phyloP scores from a whole-genome alignment of 2,888 invertebrate species.

The Lithophane semibrunnea region DNA sequence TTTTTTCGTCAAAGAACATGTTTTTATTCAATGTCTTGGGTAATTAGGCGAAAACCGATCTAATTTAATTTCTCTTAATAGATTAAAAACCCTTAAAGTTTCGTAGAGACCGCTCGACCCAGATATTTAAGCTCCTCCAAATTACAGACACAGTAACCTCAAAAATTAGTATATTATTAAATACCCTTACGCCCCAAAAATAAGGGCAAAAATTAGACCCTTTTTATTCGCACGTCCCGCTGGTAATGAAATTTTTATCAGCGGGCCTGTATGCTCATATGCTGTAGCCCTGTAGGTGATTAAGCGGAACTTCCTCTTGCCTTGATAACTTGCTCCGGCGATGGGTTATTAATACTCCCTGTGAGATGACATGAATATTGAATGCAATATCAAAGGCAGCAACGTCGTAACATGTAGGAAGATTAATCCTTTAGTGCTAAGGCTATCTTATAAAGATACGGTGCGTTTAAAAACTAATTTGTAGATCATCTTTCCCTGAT shows the following conservation, averaged over 20 bases:
- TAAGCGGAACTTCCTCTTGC: conserved; percentile 53
- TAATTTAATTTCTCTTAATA: conserved; percentile 2
- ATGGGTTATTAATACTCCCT: conserved; percentile 49
- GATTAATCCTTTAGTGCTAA: conserved; percentile 25
- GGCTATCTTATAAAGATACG: neutral
- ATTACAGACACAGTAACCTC: conserved; percentile 16
- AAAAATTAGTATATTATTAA: conserved; percentile 16
- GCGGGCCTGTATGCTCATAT: conserved; percentile 24
- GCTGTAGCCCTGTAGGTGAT: conserved; percentile 49
- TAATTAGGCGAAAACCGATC: neutral
- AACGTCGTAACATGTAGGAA: conserved; percentile 17
- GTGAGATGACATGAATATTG: conserved; percentile 48
- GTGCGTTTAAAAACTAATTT: neutral
- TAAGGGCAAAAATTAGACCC: conserved; percentile 46
- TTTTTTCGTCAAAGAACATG: too few species aligned
- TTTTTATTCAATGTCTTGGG: neutral
- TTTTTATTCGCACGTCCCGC: conserved; percentile 45
- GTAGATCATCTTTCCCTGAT: neutral
- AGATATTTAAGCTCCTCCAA: neutral
- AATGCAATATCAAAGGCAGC: conserved; percentile 20
- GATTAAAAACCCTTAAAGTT: neutral
- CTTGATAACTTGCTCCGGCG: conserved; percentile 42
- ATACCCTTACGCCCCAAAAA: conserved; percentile 43
- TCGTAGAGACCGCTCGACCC: neutral
- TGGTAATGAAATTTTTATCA: conserved; percentile 60